Base-by-base conservation (phyloP, 1,140 invertebrate genomes). In the Andrena cerasifolii region DNA sequence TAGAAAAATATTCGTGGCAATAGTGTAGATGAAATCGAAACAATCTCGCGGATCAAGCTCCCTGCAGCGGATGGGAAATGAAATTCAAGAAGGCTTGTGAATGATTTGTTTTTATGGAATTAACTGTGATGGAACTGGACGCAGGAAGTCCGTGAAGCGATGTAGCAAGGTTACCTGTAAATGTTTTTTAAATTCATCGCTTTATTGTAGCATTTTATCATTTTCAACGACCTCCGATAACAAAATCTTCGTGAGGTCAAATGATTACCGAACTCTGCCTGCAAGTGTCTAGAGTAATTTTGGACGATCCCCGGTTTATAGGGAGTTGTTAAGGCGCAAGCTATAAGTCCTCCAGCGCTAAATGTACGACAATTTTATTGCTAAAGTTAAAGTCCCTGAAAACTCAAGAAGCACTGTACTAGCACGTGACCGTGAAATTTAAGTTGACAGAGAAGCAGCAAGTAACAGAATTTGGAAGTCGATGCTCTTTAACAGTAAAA, bases 1-100 rank as follows among this genome's bases (percentile, higher is more conserved):
- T 36, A 28, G 70, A 62, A 73, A 62, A 73, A 73, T 51, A 59
- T 71, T 45, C 26, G 40, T 3, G n/a, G n/a, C 26, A 24, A 7
- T 45, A 18, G 28, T 24, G 40, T 58, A n/a, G n/a, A 7, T 24
- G 43, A 18, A 49, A 51, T 36, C 43, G 26, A 72, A 36, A 33
- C 40, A 36, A 72, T 59, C 28, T 49, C 26, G 26, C 56, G 5
- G 16, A 2, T 2, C 21, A 16, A 31, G 14, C 4, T 28, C 14
- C 12, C 10, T 36, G 63, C 47, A 36, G 24, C n/a, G 18, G 63
- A 33, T 49, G 47, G 31, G 31, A 67, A 67, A 36, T 51, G 47
- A 67, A 68, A 54, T 68, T 26, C 24, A 40, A 10, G 33, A 2
- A n/a, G 21, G 18, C 24, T 70, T 31, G 26, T 58, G 16, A 24